Conservation (phyloP, 1,140 invertebrate species). For the Pollicipes pollicipes region DNA sequence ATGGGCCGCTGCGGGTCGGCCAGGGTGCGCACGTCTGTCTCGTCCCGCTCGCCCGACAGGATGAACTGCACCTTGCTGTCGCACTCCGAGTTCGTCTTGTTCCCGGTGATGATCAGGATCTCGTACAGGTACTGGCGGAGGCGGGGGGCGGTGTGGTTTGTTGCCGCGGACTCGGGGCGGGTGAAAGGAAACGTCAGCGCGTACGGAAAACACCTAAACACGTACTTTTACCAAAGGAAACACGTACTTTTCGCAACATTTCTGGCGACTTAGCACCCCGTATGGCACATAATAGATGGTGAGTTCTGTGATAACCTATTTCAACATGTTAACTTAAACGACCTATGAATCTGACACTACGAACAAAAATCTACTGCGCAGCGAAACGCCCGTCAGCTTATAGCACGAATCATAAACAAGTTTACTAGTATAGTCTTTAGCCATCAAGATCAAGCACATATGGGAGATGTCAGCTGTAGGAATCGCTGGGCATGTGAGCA, state of each 20-base stretch:
- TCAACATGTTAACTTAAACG: no score
- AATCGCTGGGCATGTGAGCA: no score
- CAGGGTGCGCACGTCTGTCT: conserved; percentile 26
- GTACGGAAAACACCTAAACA: background rate
- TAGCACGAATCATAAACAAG: no score
- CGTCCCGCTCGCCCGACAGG: conserved; percentile 31
- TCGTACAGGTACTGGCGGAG: conserved; percentile 39
- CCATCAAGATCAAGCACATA: no score
- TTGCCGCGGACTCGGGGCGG: background rate
- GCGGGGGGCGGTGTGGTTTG: conserved; percentile 22
- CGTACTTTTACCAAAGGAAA: background rate
- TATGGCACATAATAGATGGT: no score
- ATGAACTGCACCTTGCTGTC: conserved; percentile 33
- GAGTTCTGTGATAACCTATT: no score
- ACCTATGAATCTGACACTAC: no score
- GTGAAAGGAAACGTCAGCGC: conserved; percentile 3
- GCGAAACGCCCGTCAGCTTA: no score
- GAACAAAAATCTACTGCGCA: no score
- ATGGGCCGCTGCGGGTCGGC: conserved; percentile 28
- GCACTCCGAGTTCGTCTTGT: conserved; percentile 30
- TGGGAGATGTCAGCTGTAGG: no score
- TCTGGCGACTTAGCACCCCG: no score
- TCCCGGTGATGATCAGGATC: conserved; percentile 34
- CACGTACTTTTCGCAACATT: conserved; percentile 3
- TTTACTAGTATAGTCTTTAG: no score